phyloP scores from a whole-genome alignment of 2,113 vertebrate species.

The Acinonyx jubatus region DNA sequence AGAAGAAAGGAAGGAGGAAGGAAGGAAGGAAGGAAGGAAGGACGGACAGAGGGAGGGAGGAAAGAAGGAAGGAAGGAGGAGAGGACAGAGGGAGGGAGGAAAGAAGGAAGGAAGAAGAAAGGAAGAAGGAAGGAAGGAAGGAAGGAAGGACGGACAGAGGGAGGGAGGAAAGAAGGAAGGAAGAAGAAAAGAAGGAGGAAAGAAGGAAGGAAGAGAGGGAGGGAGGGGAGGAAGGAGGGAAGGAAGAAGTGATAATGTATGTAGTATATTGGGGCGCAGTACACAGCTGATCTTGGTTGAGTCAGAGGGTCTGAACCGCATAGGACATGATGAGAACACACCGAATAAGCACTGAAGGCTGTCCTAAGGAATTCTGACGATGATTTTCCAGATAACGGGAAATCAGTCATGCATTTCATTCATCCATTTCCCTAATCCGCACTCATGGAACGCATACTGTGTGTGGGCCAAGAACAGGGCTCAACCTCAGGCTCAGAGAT shows the following conservation, averaged over 20 bases:
- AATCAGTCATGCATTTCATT: background rate
- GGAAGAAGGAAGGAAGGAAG: background rate
- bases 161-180: accelerated
- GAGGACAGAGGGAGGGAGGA: accelerated
- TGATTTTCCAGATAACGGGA: background rate
- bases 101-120: accelerated
- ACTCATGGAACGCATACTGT: background rate
- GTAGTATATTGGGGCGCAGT: too few species aligned
- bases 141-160: background rate
- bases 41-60: too few species aligned
- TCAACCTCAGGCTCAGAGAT: background rate
- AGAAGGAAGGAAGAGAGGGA: accelerated
- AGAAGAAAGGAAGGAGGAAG: accelerated
- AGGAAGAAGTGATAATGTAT: background rate
- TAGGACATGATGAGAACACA: background rate
- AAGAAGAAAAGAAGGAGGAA: accelerated
- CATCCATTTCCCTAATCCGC: background rate
- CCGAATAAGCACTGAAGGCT: background rate
- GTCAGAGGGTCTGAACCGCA: background rate
- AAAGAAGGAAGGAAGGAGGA: background rate
- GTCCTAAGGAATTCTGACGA: background rate
- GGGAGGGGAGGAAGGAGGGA: accelerated
- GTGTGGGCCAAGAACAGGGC: background rate
- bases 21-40: background rate
- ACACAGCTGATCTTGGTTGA: background rate